Base-by-base conservation (phyloP, 2,888 invertebrate genomes). In the Celastrina argiolus region DNA sequence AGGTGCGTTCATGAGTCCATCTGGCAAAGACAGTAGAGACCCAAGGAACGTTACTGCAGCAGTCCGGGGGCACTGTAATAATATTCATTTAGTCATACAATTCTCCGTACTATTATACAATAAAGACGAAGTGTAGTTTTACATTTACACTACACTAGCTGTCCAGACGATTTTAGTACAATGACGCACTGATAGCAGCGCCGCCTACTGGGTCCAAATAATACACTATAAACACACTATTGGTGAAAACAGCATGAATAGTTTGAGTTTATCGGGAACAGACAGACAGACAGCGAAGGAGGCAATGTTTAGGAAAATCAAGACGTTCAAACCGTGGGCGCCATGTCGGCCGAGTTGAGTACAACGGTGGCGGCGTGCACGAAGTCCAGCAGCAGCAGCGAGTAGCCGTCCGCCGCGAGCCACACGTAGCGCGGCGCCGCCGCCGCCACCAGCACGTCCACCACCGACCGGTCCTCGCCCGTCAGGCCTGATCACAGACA, bases 21-120 rank as follows among this genome's bases (percentile, higher is more conserved):
- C 94, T 0, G 97, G 97, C 72, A 97, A 93, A 72, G 97, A 95
- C 56, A 98, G 88, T 66, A 99, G 86, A 0, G 97, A 96, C 0
- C 98, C 98, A 39, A 99, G 90, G 69, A 98, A 94, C 0, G 97
- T 96, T 28, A 98, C 95, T 0, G 98, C 98, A 78, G 98, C 98
- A 10, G 96, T 95, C 68, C 98, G 93, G 0, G 98, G 98, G 69
- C 95, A 95, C 94, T 94, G 87, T 39, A 56, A 66, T 16, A 39
- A 68, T 65, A 58, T 45, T 31, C 10, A 10, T 8, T 45, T 18
- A 8, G 18, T 45, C 16, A 10, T 18, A 45, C 1, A n/a, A 41
- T 14, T 41, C n/a, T n/a, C n/a, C n/a, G n/a, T 39, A 39, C 39
- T 7, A 4, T 28, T 5, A 28, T 28, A 28, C 5, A 5, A 28